These are phyloP conservation scores for Kryphioiulus occultus DNA, from an alignment of 2,888 invertebrate genomes.

Conservation along the genomic window DNA sequence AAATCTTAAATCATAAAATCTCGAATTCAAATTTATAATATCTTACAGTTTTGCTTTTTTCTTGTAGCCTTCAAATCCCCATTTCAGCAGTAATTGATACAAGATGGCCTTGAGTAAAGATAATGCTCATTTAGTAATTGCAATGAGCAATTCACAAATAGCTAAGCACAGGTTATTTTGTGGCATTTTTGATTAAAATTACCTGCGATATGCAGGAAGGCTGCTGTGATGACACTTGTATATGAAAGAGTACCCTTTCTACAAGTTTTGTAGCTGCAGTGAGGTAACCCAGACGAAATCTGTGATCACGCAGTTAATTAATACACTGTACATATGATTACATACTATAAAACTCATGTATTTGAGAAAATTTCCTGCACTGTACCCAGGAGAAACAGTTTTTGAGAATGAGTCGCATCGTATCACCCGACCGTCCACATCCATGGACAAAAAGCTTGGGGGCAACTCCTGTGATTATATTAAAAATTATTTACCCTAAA, in stretches of 20 bases:
- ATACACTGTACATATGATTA: too few relatives aligned
- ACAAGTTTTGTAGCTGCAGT: conserved; percentile 13
- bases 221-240: conserved; percentile 48
- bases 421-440: conserved; percentile 61
- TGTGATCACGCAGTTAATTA: neutral
- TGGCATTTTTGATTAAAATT: neutral
- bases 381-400: conserved; percentile 61
- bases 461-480: neutral
- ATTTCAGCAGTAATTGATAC: conserved; percentile 32
- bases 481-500: neutral
- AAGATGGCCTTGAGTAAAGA: conserved; percentile 26
- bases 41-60: conserved; percentile 42
- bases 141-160: too few relatives aligned
- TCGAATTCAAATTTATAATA: neutral
- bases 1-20: neutral
- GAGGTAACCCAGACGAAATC: conserved; percentile 47
- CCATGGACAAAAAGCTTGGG: conserved; percentile 57
- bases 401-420: conserved; percentile 63
- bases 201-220: conserved; percentile 44
- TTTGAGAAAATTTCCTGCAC: neutral
- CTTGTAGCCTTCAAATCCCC: conserved; percentile 50
- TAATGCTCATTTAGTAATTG: neutral
- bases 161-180: neutral
- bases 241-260: neutral
- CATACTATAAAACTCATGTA: too few relatives aligned